phyloP scores from a whole-genome alignment of 1,140 invertebrate species.

The Calephelis virginiensis region DNA sequence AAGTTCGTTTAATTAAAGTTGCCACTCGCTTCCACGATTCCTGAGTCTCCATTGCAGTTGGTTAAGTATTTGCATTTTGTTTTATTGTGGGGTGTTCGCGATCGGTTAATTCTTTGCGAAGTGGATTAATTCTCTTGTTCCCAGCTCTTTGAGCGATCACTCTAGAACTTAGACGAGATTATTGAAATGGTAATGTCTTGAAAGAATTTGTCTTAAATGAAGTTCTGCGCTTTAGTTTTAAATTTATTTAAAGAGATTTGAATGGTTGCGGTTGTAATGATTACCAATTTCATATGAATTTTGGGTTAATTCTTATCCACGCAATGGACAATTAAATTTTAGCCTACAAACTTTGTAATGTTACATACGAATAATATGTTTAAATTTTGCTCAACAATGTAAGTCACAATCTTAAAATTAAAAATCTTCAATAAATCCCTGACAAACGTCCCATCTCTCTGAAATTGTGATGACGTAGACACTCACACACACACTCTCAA shows the following conservation, averaged over 20 bases:
- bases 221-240: neutral
- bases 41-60: slow-evolving; percentile 52
- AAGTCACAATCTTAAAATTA: no score
- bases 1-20: slow-evolving; percentile 71
- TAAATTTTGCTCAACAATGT: no score
- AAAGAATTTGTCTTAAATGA: neutral
- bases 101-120: slow-evolving; percentile 23
- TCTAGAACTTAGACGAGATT: slow-evolving; percentile 7
- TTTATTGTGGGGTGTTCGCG: slow-evolving; percentile 33
- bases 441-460: no score
- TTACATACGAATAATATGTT: no score
- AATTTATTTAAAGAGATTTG: neutral
- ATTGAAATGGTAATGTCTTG: slow-evolving; percentile 12
- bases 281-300: neutral
- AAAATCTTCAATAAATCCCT: no score
- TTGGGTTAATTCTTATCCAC: no score
- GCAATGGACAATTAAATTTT: no score
- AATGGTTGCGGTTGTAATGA: neutral
- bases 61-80: slow-evolving; percentile 62
- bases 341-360: no score
- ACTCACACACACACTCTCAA: no score
- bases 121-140: slow-evolving; percentile 14
- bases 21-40: slow-evolving; percentile 46
- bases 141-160: slow-evolving; percentile 6
- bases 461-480: no score